A percentile compares a stretch with the other conserved stretches of the same genome.
Evolutionary conservation across 2,888 invertebrate species (phyloP).

Genomic region (Aspidiotus destructor): DNA sequence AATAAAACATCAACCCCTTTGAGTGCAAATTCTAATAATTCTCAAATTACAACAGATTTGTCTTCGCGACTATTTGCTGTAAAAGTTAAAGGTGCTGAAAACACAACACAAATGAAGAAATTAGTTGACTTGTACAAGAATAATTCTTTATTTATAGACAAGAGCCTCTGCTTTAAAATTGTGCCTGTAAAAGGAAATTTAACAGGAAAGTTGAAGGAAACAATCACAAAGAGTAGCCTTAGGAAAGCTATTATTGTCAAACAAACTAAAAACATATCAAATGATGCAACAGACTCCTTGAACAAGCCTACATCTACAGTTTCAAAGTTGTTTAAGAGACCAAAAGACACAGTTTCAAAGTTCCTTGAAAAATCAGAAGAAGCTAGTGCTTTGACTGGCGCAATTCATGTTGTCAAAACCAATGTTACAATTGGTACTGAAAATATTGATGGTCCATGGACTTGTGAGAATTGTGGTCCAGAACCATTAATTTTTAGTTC

Average conservation of each 20-base stretch:
- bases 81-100: constrained; percentile 23
- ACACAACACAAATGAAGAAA: constrained; percentile 19
- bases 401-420: background rate
- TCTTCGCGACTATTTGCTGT: constrained; percentile 20
- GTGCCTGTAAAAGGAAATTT: constrained; percentile 19
- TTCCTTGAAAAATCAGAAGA: background rate
- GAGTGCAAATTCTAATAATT: background rate
- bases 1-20: background rate
- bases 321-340: background rate
- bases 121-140: constrained; percentile 24
- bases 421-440: background rate
- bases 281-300: background rate
- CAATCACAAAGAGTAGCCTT: background rate
- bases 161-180: constrained; percentile 20
- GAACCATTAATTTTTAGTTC: constrained; percentile 60
- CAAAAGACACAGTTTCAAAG: background rate
- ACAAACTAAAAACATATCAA: constrained; percentile 6
- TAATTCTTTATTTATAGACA: constrained; percentile 19
- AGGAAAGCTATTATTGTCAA: constrained; percentile 22
- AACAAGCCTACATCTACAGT: background rate
- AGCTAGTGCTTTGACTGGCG: background rate
- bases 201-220: constrained; percentile 15
- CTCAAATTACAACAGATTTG: background rate
- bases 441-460: constrained; percentile 58
- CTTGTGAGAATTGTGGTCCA: constrained; percentile 61